Conservation (phyloP, 2,797 vertebrate species). For the Neosilurus mollespiculum region DNA sequence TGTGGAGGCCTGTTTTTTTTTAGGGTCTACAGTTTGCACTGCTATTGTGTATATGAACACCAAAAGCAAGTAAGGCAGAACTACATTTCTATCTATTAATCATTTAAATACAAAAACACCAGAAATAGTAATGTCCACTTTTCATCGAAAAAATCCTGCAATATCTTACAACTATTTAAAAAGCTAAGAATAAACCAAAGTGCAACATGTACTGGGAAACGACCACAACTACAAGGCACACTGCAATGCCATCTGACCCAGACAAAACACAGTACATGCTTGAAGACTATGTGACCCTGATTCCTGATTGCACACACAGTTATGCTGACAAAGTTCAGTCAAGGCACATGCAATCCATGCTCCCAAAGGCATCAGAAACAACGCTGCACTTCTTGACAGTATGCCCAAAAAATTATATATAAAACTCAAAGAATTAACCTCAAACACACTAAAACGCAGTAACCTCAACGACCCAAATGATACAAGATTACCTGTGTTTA, state of each 20-base stretch:
- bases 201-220: not conserved
- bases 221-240: not conserved
- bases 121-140: not conserved
- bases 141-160: not conserved
- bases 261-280: not conserved
- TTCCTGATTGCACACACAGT: not conserved
- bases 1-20: not conserved
- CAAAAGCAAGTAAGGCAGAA: not conserved
- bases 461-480: not conserved
- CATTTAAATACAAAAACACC: not conserved
- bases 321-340: not conserved
- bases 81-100: not conserved
- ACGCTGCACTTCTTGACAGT: not conserved
- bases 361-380: not conserved
- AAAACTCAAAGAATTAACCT: not conserved
- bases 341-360: not conserved
- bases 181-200: not conserved
- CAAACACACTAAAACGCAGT: not conserved
- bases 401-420: not conserved
- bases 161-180: not conserved
- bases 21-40: not conserved
- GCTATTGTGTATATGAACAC: not conserved
- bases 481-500: not conserved
- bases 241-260: not conserved
- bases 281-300: not conserved